phyloP scores from a whole-genome alignment of 2,113 vertebrate genomes.

The Saguinus imperator region DNA sequence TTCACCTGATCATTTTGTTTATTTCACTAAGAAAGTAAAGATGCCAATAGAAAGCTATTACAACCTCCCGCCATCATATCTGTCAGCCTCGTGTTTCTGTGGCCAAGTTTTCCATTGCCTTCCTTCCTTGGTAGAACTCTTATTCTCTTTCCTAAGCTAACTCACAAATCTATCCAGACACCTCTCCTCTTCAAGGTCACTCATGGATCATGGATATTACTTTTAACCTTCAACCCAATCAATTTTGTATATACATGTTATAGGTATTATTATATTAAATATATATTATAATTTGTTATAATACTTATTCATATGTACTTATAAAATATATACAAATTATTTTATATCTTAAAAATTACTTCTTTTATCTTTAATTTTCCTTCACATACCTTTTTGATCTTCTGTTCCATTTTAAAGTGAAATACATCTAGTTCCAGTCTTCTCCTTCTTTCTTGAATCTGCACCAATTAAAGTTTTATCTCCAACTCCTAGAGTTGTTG shows the following conservation, averaged over 20 bases:
- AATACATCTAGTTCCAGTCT: background rate
- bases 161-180: background rate
- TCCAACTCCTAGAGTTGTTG: background rate
- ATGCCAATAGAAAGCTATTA: background rate
- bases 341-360: background rate
- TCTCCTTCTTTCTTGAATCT: background rate
- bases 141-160: background rate
- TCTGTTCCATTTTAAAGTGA: background rate
- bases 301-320: background rate
- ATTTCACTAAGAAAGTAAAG: background rate
- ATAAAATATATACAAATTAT: background rate
- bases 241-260: background rate
- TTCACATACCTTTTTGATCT: background rate
- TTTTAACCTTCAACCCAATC: background rate
- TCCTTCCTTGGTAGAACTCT: background rate
- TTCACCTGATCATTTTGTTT: background rate
- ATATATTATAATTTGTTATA: background rate
- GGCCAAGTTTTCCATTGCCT: background rate
- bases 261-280: background rate
- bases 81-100: background rate
- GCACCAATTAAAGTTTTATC: background rate
- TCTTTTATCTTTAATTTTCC: background rate
- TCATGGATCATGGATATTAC: background rate
- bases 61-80: background rate
- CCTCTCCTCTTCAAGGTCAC: background rate